phyloP scores from a whole-genome alignment of 2,888 invertebrate species.

The Leucoma salicis region DNA sequence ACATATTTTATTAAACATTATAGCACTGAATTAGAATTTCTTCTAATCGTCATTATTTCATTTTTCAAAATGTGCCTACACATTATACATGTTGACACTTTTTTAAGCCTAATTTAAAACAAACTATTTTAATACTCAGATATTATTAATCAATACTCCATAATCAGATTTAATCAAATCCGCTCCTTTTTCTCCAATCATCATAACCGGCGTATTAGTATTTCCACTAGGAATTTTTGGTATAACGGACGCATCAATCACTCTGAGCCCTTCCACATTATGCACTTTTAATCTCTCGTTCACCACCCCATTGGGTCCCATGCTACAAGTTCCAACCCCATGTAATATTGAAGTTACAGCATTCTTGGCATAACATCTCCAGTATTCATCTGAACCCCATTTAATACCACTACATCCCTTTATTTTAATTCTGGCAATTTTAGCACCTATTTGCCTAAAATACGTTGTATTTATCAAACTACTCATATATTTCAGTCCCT shows the following conservation, averaged over 20 bases:
- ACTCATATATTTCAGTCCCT: conserved; percentile 53
- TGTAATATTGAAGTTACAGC: conserved; percentile 83
- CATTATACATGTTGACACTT: too few relatives aligned
- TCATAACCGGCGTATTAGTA: conserved; percentile 65
- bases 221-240: conserved; percentile 64
- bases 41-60: too few relatives aligned
- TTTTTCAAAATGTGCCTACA: too few relatives aligned
- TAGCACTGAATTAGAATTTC: too few relatives aligned
- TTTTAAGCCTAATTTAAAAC: too few relatives aligned
- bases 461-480: conserved; percentile 50
- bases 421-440: conserved; percentile 52
- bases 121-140: too few relatives aligned
- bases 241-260: conserved; percentile 68
- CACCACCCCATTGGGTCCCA: conserved; percentile 63
- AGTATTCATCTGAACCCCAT: conserved; percentile 82
- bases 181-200: conserved; percentile 70
- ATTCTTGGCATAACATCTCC: conserved; percentile 83
- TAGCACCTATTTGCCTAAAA: conserved; percentile 45
- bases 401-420: conserved; percentile 73
- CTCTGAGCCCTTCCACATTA: conserved; percentile 50
- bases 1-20: too few relatives aligned
- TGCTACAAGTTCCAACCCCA: conserved; percentile 74
- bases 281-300: conserved; percentile 58
- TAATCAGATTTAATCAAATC: conserved; percentile 65
- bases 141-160: conserved; percentile 7